Percentiles rank a stretch among this genome's conserved stretches.
phyloP scores from a whole-genome alignment of 2,797 vertebrate species.

The Platalea minor region DNA sequence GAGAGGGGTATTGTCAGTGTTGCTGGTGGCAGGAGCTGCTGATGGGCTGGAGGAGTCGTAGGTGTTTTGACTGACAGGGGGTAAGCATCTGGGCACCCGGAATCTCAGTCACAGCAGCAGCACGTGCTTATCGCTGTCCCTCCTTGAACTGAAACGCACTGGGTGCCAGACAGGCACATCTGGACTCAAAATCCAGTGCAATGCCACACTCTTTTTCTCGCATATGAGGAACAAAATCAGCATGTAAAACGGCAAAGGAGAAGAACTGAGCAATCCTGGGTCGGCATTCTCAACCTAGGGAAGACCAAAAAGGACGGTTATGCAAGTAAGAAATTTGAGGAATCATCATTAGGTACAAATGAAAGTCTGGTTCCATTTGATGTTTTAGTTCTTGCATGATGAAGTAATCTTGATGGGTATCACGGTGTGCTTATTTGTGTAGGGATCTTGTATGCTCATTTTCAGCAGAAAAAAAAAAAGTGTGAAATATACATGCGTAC shows the following conservation, averaged over 20 bases:
- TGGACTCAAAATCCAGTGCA: not conserved
- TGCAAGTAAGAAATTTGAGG: not conserved
- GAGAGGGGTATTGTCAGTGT: not conserved
- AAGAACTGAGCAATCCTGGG: not conserved
- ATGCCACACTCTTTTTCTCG: not conserved
- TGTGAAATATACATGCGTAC: not conserved
- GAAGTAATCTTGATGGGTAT: not conserved
- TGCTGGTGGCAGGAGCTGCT: not conserved
- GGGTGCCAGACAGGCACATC: not conserved
- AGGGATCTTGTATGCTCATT: not conserved
- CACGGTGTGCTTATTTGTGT: not conserved
- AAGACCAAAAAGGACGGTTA: not conserved
- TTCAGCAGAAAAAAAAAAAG: not conserved
- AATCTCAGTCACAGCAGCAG: not conserved
- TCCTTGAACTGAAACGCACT: not conserved
- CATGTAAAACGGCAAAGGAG: not conserved
- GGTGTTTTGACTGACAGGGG: not conserved
- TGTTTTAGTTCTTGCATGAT: not conserved
- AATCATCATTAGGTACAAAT: not conserved
- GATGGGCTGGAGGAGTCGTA: not conserved
- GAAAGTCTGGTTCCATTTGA: not conserved
- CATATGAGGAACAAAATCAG: not conserved
- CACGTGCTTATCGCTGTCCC: not conserved
- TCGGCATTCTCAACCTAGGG: not conserved
- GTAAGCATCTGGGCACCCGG: not conserved